Conservation (phyloP, 1,140 invertebrate species). For the Semibalanus balanoides region DNA sequence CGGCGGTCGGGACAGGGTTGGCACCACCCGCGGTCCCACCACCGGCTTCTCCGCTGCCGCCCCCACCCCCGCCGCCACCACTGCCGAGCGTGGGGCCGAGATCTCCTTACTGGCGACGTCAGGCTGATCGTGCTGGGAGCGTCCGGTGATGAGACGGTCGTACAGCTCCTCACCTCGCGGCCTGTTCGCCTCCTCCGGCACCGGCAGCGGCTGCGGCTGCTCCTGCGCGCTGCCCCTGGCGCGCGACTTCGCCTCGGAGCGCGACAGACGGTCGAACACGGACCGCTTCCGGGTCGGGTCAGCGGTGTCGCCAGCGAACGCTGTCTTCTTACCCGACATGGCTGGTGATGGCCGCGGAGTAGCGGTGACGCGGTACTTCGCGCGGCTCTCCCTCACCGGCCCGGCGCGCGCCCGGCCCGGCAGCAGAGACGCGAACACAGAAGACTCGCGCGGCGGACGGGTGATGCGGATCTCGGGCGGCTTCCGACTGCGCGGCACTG, state of each 20-base stretch:
- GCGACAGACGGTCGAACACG: neutral
- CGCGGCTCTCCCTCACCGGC: neutral
- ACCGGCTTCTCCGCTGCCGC: no score
- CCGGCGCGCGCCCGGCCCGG: no score
- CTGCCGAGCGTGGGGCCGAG: no score
- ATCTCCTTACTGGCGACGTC: neutral
- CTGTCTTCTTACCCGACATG: neutral
- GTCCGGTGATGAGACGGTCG: neutral
- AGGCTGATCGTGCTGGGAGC: neutral
- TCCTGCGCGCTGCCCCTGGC: neutral
- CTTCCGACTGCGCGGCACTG: neutral
- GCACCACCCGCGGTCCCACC: no score
- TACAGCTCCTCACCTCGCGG: neutral
- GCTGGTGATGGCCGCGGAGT: no score
- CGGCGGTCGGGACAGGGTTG: neutral
- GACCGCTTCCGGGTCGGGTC: neutral
- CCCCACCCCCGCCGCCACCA: no score
- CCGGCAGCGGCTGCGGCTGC: neutral
- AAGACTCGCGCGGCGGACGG: neutral
- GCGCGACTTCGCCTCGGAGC: neutral
- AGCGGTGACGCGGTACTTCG: neutral
- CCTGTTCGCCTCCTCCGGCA: neutral
- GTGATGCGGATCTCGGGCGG: neutral
- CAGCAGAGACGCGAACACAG: neutral
- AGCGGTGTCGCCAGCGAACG: neutral